phyloP scores from a whole-genome alignment of 53 echinoderm and acorn worm species.

The Paelopatides confundens region DNA sequence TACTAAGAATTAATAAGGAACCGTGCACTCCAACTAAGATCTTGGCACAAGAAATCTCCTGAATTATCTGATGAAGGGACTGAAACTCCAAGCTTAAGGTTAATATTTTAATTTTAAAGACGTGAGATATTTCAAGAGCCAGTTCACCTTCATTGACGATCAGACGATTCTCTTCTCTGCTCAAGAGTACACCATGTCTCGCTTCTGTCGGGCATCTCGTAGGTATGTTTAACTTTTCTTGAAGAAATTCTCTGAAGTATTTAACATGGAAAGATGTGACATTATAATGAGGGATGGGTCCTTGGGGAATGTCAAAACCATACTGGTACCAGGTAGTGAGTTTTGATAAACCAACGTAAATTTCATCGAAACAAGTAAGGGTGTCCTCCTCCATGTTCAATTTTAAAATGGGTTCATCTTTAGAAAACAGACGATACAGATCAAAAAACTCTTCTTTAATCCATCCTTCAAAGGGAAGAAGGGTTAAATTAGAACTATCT shows the following conservation, averaged over 20 bases:
- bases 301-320: slow-evolving; percentile 89
- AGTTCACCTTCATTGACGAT: slow-evolving; percentile 92
- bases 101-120: slow-evolving; percentile 65
- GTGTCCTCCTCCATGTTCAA: slow-evolving; percentile 35
- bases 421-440: slow-evolving; percentile 70
- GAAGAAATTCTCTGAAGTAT: slow-evolving; percentile 69
- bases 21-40: slow-evolving; percentile 88
- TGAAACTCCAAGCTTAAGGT: slow-evolving; percentile 75
- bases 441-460: slow-evolving; percentile 67
- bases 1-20: slow-evolving; percentile 81
- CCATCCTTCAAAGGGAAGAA: slow-evolving; percentile 79
- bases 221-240: slow-evolving; percentile 37
- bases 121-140: slow-evolving; percentile 59
- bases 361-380: slow-evolving; percentile 82
- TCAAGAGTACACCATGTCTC: slow-evolving; percentile 59
- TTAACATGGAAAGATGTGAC: slow-evolving; percentile 70
- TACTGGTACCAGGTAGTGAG: slow-evolving; percentile 95
- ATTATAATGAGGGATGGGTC: slow-evolving; percentile 63
- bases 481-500: slow-evolving; percentile 9
- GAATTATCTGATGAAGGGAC: slow-evolving; percentile 61
- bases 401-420: slow-evolving; percentile 65
- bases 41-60: slow-evolving; percentile 71
- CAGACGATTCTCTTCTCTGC: slow-evolving; percentile 78
- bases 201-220: neutral
- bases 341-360: slow-evolving; percentile 81